A percentile compares a stretch with the other conserved stretches of the same genome.
phyloP scores from a whole-genome alignment of 2,888 invertebrate species.

The Drosophila histrio region DNA sequence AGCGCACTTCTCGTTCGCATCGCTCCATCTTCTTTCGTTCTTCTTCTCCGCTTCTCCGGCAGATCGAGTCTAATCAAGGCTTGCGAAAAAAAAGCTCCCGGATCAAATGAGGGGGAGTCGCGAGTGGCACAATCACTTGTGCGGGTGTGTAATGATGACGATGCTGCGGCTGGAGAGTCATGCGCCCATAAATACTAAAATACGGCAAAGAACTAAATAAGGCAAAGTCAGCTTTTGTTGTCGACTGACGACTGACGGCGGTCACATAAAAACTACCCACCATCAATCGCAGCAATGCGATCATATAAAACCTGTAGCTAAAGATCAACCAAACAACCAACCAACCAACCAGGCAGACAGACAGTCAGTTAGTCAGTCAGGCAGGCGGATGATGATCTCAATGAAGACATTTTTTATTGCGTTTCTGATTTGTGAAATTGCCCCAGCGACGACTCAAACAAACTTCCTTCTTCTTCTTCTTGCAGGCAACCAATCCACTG shows the following conservation, averaged over 20 bases:
- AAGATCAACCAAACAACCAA: conserved; percentile 34
- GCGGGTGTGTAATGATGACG: conserved; percentile 68
- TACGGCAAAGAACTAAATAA: conserved; percentile 58
- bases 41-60: background rate
- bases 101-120: background rate
- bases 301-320: conserved; percentile 67
- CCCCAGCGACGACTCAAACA: conserved; percentile 18
- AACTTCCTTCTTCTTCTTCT: conserved; percentile 15
- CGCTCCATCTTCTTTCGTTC: background rate
- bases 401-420: conserved; percentile 64
- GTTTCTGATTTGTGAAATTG: conserved; percentile 70
- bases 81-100: conserved; percentile 6
- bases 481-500: background rate
- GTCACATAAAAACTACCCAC: conserved; percentile 74
- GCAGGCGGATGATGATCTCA: conserved; percentile 67
- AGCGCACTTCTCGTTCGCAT: conserved; percentile 2
- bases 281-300: conserved; percentile 57
- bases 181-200: conserved; percentile 61
- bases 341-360: conserved; percentile 8
- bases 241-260: conserved; percentile 31
- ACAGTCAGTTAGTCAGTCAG: conserved; percentile 24
- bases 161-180: conserved; percentile 44
- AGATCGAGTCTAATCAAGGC: conserved; percentile 47
- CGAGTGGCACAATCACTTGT: conserved; percentile 28
- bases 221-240: conserved; percentile 67